These are phyloP conservation scores for Pseudomyrmex sp. DNA, from an alignment of 1,140 invertebrate species.

Conservation along the genomic window DNA sequence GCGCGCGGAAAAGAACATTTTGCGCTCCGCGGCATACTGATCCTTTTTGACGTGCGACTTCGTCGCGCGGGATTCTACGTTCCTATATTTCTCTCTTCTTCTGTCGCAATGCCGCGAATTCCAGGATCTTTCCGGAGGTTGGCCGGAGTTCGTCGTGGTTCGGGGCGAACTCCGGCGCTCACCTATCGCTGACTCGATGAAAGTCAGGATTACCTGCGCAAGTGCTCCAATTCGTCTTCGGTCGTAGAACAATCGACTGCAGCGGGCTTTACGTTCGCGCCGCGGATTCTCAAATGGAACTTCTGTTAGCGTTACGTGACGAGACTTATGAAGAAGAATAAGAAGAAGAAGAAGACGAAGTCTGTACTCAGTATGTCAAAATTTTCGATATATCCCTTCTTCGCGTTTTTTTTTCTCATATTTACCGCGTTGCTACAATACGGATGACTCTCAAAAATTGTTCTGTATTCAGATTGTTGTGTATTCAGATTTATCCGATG, in stretches of 20 bases:
- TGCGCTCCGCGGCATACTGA: slow-evolving; percentile 55
- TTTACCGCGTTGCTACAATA: not conserved
- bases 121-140: slow-evolving; percentile 14
- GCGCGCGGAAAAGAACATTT: slow-evolving; percentile 42
- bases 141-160: slow-evolving; percentile 17
- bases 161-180: slow-evolving; percentile 23
- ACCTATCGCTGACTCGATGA: slow-evolving; percentile 59
- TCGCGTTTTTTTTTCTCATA: not conserved
- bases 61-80: slow-evolving; percentile 41
- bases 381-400: slow-evolving; percentile 24
- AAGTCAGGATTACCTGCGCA: slow-evolving; percentile 60
- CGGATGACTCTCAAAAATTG: not conserved
- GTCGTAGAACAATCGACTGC: slow-evolving; percentile 58
- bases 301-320: slow-evolving; percentile 56
- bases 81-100: slow-evolving; percentile 35
- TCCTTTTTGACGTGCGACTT: slow-evolving; percentile 62
- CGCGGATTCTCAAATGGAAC: slow-evolving; percentile 33
- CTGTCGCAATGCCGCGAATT: slow-evolving; percentile 44
- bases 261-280: slow-evolving; percentile 43
- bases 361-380: slow-evolving; percentile 34
- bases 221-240: slow-evolving; percentile 59
- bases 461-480: too few relatives aligned
- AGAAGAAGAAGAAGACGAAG: not conserved
- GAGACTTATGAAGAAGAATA: not conserved
- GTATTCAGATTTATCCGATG: not conserved